These are phyloP conservation scores for Carollia perspicillata DNA, from an alignment of 2,113 vertebrate species.

Conservation along the genomic window DNA sequence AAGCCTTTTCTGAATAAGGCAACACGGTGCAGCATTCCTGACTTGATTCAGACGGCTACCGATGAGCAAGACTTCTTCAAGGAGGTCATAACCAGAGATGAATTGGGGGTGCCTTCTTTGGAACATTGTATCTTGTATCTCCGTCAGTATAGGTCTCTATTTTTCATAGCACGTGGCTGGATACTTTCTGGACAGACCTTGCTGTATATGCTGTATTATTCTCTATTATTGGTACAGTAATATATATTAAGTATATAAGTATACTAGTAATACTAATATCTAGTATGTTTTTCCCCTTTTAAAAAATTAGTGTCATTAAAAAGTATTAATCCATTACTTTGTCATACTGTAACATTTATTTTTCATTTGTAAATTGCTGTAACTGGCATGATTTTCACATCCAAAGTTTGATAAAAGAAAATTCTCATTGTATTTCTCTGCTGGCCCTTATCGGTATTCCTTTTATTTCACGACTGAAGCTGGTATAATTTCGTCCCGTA, in stretches of 20 bases:
- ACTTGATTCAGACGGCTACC: no score
- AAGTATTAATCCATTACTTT: neutral
- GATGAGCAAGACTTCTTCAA: no score
- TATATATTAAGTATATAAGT: neutral
- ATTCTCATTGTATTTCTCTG: neutral
- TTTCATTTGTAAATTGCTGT: slow-evolving; percentile 6
- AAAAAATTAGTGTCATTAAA: neutral
- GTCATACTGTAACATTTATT: neutral
- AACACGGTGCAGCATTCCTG: neutral
- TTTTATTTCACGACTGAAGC: neutral
- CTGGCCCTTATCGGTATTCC: neutral
- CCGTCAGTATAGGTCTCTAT: no score
- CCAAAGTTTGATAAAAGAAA: neutral
- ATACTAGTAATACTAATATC: neutral
- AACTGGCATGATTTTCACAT: neutral
- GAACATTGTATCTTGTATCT: no score
- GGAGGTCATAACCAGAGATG: no score
- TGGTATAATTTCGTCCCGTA: neutral
- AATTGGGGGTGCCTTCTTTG: no score
- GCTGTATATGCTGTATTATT: neutral
- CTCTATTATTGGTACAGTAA: neutral
- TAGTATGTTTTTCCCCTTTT: neutral
- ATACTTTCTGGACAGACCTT: no score
- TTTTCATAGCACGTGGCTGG: no score
- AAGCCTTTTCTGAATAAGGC: neutral